These are phyloP conservation scores for Girardinus metallicus DNA, from an alignment of 2,797 vertebrate genomes.

Conservation along the genomic window DNA sequence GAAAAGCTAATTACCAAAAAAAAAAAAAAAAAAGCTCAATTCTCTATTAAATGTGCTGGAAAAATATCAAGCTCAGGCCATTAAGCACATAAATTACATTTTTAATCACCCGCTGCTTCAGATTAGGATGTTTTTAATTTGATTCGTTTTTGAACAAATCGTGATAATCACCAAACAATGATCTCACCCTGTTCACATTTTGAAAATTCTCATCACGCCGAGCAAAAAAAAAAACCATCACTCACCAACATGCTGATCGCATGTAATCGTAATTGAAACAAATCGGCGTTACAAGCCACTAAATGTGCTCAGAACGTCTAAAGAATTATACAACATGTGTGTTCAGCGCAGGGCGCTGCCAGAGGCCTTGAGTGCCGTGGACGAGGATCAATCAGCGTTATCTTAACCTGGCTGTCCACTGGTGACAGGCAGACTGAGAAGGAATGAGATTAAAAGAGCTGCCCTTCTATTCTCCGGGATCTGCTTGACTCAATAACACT, in stretches of 20 bases:
- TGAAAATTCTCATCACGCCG: not conserved
- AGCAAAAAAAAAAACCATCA: not conserved
- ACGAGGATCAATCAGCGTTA: slow-evolving; percentile 61
- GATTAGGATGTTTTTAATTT: slow-evolving; percentile 25
- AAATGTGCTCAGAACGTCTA: not conserved
- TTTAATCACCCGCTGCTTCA: slow-evolving; percentile 31
- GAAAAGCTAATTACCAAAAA: slow-evolving; percentile 24
- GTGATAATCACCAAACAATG: slow-evolving; percentile 28
- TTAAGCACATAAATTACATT: slow-evolving; percentile 23
- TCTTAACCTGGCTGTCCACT: slow-evolving; percentile 59
- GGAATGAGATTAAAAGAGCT: slow-evolving; percentile 62
- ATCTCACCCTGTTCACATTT: slow-evolving; percentile 12
- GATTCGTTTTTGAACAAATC: slow-evolving; percentile 25
- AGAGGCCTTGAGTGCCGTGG: slow-evolving; percentile 5
- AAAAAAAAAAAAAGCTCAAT: slow-evolving; percentile 15
- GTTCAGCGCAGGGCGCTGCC: slow-evolving; percentile 5
- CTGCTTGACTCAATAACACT: slow-evolving; percentile 45
- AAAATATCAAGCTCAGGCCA: slow-evolving; percentile 26
- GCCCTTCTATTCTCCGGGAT: slow-evolving; percentile 44
- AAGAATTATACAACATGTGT: slow-evolving; percentile 8
- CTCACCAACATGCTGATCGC: not conserved
- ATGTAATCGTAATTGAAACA: slow-evolving; percentile 4
- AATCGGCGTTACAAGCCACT: not conserved
- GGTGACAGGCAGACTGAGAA: slow-evolving; percentile 44
- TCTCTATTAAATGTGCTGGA: slow-evolving; percentile 27